Percentiles rank a stretch among this genome's conserved stretches.
Conservation (phyloP, 1,140 invertebrate species). For the Subanguina moxae region DNA sequence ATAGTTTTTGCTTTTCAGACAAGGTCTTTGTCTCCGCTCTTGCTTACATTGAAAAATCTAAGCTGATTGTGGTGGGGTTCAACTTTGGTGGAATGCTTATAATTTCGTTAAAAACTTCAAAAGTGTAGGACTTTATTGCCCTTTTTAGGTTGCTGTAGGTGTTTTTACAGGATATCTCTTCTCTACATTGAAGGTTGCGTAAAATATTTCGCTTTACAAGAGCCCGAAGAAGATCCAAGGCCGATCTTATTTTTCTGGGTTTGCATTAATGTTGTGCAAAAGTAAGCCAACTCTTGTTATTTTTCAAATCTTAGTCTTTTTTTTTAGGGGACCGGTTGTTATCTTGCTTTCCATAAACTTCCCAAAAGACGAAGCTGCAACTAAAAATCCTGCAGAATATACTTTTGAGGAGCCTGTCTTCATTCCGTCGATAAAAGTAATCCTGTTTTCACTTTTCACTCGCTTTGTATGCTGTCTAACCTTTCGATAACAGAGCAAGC, state of each 20-base stretch:
- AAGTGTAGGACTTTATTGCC: conserved; percentile 17
- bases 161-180: conserved; percentile 9
- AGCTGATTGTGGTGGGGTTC: conserved; percentile 23
- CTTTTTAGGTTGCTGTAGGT: not conserved
- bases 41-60: conserved; percentile 23
- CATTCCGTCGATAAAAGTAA: conserved; percentile 25
- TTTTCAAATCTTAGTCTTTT: not conserved
- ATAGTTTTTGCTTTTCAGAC: no score
- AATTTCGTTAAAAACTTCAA: conserved; percentile 27
- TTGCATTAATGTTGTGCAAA: conserved; percentile 12
- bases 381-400: conserved; percentile 16
- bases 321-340: conserved; percentile 25
- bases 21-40: conserved; percentile 29
- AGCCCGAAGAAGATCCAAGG: conserved; percentile 33
- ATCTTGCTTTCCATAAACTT: conserved; percentile 26
- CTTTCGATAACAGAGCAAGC: not conserved
- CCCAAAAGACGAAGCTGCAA: conserved; percentile 30
- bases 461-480: not conserved
- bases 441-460: not conserved
- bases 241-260: conserved; percentile 30
- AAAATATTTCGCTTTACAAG: conserved; percentile 31
- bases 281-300: conserved; percentile 3
- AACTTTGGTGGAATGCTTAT: conserved; percentile 30
- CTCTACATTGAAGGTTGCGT: conserved; percentile 22
- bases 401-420: conserved; percentile 29